These are phyloP conservation scores for Takifugu rubripes DNA, from an alignment of 2,797 vertebrate species.

Conservation along the genomic window DNA sequence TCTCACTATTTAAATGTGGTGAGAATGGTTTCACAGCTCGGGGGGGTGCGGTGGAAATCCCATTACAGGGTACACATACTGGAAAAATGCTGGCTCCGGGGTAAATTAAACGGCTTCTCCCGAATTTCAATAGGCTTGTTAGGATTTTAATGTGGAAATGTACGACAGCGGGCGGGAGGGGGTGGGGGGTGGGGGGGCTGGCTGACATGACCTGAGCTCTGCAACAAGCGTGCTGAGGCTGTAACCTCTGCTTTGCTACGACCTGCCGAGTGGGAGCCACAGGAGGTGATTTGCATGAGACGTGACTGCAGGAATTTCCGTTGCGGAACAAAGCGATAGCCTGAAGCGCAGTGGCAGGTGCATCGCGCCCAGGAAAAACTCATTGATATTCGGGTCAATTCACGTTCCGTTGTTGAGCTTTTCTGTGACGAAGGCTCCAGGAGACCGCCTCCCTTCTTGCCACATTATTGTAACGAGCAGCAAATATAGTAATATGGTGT, in stretches of 20 bases:
- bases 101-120: conserved; percentile 66
- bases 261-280: conserved; percentile 25
- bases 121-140: conserved; percentile 68
- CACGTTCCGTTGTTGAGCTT: conserved; percentile 14
- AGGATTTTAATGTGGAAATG: conserved; percentile 63
- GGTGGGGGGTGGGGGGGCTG: not conserved
- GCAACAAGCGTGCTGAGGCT: conserved; percentile 58
- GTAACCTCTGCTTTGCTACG: conserved; percentile 46
- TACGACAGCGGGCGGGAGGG: conserved; percentile 1
- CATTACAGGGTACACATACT: conserved; percentile 65
- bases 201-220: conserved; percentile 44
- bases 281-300: conserved; percentile 48
- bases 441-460: not conserved
- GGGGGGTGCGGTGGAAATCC: conserved; percentile 67
- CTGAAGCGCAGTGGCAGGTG: conserved; percentile 33
- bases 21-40: conserved; percentile 55
- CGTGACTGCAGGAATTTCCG: conserved; percentile 48
- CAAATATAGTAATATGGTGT: conserved; percentile 2
- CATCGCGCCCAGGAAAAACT: conserved; percentile 25
- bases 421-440: conserved; percentile 4
- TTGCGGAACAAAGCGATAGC: conserved; percentile 17
- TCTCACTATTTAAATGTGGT: conserved; percentile 50
- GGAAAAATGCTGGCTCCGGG: conserved; percentile 57
- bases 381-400: conserved; percentile 31
- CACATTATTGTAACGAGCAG: not conserved